These are phyloP conservation scores for Columba livia DNA, from an alignment of 2,113 vertebrate species.

Conservation along the genomic window DNA sequence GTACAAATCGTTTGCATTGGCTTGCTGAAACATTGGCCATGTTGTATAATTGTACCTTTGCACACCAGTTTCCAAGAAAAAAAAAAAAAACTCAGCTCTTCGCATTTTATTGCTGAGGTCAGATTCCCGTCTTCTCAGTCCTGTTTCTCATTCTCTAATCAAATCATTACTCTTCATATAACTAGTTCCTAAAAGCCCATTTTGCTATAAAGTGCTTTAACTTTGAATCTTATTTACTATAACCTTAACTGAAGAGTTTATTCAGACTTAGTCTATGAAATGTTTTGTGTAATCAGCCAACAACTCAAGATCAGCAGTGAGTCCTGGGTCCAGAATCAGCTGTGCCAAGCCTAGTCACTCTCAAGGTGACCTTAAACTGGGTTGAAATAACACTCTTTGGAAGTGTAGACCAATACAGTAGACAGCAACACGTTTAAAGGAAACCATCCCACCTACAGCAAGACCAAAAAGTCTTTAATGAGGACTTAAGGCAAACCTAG, in stretches of 20 bases:
- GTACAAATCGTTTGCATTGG: conserved; percentile 22
- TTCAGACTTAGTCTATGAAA: background rate
- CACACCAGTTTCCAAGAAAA: background rate
- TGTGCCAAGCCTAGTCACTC: background rate
- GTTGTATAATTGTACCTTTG: background rate
- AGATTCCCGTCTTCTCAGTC: background rate
- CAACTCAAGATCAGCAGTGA: background rate
- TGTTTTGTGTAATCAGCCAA: background rate
- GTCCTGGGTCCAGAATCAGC: background rate
- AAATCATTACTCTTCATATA: background rate
- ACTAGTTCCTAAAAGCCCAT: background rate
- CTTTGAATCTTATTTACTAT: background rate
- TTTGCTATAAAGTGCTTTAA: background rate
- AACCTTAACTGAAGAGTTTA: background rate
- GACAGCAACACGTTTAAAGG: background rate
- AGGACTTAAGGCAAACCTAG: background rate
- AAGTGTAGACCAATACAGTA: background rate
- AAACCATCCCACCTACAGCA: background rate
- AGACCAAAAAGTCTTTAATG: background rate
- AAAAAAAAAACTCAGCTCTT: background rate
- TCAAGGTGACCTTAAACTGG: background rate
- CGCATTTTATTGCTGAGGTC: conserved; percentile 36
- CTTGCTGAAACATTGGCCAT: background rate
- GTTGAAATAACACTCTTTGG: background rate
- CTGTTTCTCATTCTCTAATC: conserved; percentile 13